phyloP scores from a whole-genome alignment of 2,113 vertebrate genomes.

The Heterotilapia buettikoferi region DNA sequence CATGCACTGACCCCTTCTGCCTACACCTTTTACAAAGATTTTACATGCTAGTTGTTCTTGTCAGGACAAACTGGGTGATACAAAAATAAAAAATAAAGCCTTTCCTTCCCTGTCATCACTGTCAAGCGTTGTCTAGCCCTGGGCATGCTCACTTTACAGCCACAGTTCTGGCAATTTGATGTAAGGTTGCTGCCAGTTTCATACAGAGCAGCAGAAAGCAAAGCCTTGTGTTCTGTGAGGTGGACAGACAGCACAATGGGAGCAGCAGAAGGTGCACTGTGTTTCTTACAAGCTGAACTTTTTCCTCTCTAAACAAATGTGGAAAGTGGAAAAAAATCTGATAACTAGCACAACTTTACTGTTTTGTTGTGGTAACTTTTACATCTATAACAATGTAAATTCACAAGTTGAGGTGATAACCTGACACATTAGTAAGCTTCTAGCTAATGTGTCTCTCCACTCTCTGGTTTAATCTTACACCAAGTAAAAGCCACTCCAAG shows the following conservation, averaged over 20 bases:
- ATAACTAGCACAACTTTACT: background rate
- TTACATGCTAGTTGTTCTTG: background rate
- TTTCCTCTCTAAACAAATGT: background rate
- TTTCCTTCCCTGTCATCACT: slow-evolving; percentile 9
- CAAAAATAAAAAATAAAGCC: slow-evolving; percentile 1
- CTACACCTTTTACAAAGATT: background rate
- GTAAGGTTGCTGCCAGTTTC: slow-evolving; percentile 1
- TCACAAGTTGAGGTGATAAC: background rate
- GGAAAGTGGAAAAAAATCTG: background rate
- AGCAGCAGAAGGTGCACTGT: background rate
- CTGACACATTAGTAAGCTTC: background rate
- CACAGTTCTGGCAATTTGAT: background rate
- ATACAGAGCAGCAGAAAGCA: background rate
- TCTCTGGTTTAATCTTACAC: background rate
- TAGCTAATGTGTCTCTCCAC: background rate
- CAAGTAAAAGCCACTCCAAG: background rate
- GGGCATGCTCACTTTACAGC: background rate
- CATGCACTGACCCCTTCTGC: background rate
- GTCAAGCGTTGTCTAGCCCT: background rate
- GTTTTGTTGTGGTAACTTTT: background rate
- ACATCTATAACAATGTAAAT: background rate
- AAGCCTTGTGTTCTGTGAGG: background rate
- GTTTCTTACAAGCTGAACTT: background rate
- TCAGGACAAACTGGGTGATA: slow-evolving; percentile 6
- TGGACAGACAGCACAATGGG: background rate